Base-by-base conservation (phyloP, 2,888 invertebrate species). In the Operophtera brumata region DNA sequence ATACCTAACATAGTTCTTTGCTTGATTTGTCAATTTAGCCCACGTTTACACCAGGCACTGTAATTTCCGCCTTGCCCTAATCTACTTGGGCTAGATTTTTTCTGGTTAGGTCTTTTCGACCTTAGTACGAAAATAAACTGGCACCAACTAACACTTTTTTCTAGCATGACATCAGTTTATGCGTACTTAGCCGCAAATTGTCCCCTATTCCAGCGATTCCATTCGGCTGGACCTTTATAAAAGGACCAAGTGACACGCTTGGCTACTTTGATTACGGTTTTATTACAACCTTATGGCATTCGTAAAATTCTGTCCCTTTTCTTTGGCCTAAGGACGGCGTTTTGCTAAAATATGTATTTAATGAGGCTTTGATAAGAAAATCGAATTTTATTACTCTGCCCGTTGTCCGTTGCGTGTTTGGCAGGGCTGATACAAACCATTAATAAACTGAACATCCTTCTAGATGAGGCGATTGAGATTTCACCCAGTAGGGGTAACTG, bases 201-300 rank as follows among this genome's bases (percentile, higher is more conserved):
- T 48, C 14, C 47, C 35, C 41, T 25, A 45, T 60, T 54, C 46
- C 47, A 50, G 36, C 14, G 45, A 50, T 46, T 47, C 51, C 53
- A 54, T 59, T 56, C 42, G 36, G 54, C 47, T 48, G 40, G 40
- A 50, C 51, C 61, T 58, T 59, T 59, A 55, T 56, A 62, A 56
- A 61, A 62, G 56, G 53, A 14, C 57, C 26, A 39, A 60, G 47
- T 55, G 57, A 52, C 57, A 59, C 51, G 57, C 58, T 57, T 58
- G 64, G 59, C 50, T 59, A 60, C 64, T 59, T 54, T 64, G 64
- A 64, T 60, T 60, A 59, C 62, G 57, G 62, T 64, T 64, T 62
- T 60, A 64, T 64, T 60, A 59, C 52, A 36, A 35, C 49, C 53
- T 59, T 60, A 60, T 58, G 59, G 56, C 50, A 58, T 58, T 58